Evolutionary conservation across 2,797 vertebrate genomes (phyloP).

Genomic region (Neoniphon sammara): DNA sequence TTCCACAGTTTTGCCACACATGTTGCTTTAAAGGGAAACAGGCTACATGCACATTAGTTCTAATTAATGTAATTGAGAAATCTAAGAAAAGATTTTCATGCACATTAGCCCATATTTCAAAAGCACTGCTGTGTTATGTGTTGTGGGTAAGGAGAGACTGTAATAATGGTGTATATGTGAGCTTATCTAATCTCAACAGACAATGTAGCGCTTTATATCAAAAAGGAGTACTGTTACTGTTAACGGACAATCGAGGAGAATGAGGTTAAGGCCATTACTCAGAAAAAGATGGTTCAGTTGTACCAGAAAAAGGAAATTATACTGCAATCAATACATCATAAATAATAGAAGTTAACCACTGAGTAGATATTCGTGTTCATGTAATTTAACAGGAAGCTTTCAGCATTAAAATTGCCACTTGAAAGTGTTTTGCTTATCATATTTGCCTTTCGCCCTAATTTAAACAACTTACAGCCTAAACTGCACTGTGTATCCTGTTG

Average conservation of each 20-base stretch:
- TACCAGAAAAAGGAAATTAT: background rate
- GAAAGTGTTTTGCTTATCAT: background rate
- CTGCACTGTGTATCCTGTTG: background rate
- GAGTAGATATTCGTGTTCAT: no score
- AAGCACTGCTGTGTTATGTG: background rate
- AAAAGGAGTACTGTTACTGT: slow-evolving; percentile 3
- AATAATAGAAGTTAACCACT: no score
- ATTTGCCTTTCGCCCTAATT: background rate
- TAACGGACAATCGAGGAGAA: no score
- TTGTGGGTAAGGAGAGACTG: slow-evolving; percentile 31
- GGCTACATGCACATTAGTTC: slow-evolving; percentile 3
- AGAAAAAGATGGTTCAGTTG: background rate
- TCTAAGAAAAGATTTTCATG: slow-evolving; percentile 13
- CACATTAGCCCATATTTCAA: slow-evolving; percentile 13
- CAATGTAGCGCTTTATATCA: slow-evolving; percentile 41
- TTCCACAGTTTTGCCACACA: slow-evolving; percentile 3
- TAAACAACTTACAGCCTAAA: slow-evolving; percentile 26
- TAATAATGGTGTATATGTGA: slow-evolving; percentile 54
- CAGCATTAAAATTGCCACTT: no score
- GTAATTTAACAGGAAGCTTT: no score
- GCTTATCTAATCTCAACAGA: slow-evolving; percentile 38
- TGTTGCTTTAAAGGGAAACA: slow-evolving; percentile 1
- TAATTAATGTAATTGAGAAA: slow-evolving; percentile 3
- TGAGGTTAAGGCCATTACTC: background rate
- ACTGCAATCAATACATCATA: background rate